Evolutionary conservation across 1,140 invertebrate species (phyloP).

Genomic region (Riptortus pedestris): DNA sequence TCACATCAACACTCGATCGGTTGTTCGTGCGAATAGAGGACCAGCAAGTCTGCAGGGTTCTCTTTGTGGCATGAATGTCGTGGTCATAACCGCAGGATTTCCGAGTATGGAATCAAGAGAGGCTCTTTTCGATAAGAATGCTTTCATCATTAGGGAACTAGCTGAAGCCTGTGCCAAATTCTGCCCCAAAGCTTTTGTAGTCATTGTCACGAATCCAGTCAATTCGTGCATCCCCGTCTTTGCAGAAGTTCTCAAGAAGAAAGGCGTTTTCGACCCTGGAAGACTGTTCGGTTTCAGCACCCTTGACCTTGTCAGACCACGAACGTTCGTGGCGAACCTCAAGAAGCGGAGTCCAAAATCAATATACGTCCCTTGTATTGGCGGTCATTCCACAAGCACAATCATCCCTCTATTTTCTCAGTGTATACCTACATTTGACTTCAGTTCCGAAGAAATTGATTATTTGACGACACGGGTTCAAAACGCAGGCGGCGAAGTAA

Average conservation of each 20-base stretch:
- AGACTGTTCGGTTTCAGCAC: slow-evolving; percentile 92
- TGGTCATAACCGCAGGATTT: slow-evolving; percentile 95
- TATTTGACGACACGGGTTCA: slow-evolving; percentile 79
- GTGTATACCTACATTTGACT: slow-evolving; percentile 62
- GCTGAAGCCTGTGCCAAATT: slow-evolving; percentile 65
- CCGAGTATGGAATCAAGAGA: slow-evolving; percentile 93
- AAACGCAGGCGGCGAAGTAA: slow-evolving; percentile 97
- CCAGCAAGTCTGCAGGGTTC: slow-evolving; percentile 53
- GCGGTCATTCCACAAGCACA: slow-evolving; percentile 94
- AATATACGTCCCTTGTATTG: slow-evolving; percentile 86
- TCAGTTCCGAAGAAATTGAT: slow-evolving; percentile 61
- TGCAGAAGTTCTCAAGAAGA: slow-evolving; percentile 85
- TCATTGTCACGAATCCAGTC: slow-evolving; percentile 50
- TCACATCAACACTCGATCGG: slow-evolving; percentile 83
- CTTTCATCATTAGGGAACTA: slow-evolving; percentile 89
- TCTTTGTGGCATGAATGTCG: slow-evolving; percentile 62
- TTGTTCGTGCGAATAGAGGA: slow-evolving; percentile 72
- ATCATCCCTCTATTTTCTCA: slow-evolving; percentile 95
- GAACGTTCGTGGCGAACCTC: slow-evolving; percentile 80
- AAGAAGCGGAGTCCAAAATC: slow-evolving; percentile 48
- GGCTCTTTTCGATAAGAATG: slow-evolving; percentile 97
- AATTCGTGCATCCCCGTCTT: slow-evolving; percentile 98
- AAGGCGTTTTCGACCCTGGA: slow-evolving; percentile 76
- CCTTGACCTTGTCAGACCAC: slow-evolving; percentile 87
- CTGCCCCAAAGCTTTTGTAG: slow-evolving; percentile 42